A percentile compares a stretch with the other conserved stretches of the same genome.
These are phyloP conservation scores for Philotrypesis tridentata DNA, from an alignment of 1,140 invertebrate species.

Conservation along the genomic window DNA sequence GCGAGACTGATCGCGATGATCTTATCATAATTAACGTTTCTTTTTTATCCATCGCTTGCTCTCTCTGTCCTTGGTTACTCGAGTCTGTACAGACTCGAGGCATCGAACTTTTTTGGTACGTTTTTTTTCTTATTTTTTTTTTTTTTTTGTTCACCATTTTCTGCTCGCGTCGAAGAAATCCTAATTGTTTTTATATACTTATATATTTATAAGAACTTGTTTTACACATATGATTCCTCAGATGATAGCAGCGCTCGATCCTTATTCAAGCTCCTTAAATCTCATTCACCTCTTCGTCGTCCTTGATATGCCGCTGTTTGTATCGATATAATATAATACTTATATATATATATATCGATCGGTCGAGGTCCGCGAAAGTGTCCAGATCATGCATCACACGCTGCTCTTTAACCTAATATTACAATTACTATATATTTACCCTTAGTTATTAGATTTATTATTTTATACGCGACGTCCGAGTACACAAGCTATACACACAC, in stretches of 20 bases:
- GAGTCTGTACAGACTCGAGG: neutral
- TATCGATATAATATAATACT: slow-evolving; percentile 25
- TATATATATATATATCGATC: neutral
- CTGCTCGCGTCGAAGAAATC: neutral
- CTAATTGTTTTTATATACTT: neutral
- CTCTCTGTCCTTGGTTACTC: neutral
- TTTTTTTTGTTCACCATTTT: neutral
- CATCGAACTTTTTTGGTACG: slow-evolving; percentile 41
- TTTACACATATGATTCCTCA: slow-evolving; percentile 8
- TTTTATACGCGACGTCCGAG: neutral
- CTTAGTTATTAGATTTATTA: neutral
- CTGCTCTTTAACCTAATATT: neutral
- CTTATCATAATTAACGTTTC: too few species aligned
- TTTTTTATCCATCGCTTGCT: too few species aligned
- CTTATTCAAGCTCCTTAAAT: neutral
- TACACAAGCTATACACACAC: slow-evolving; percentile 13
- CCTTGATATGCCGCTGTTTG: slow-evolving; percentile 35
- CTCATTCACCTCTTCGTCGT: neutral
- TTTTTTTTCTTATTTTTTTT: too few species aligned
- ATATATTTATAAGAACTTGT: neutral
- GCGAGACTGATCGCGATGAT: too few species aligned
- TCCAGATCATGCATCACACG: neutral
- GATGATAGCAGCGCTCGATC: neutral
- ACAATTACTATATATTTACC: neutral
- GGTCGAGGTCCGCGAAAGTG: neutral